Evolutionary conservation across 2,888 invertebrate genomes (phyloP).

Genomic region (Celastrina argiolus): DNA sequence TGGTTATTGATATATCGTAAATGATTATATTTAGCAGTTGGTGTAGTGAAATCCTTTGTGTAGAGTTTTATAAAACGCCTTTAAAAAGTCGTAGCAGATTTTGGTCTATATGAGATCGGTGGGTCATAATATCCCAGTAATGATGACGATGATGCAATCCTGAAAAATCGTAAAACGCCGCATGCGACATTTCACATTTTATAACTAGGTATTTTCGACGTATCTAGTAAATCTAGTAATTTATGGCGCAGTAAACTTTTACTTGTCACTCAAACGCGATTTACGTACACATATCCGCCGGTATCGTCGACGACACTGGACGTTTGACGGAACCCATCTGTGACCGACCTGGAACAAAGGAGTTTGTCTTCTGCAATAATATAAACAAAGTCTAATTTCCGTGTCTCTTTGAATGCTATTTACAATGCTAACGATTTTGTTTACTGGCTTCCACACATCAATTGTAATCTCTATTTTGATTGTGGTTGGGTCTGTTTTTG

Average conservation of each 20-base stretch:
- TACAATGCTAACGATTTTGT: conserved; percentile 13
- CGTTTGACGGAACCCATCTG: conserved; percentile 60
- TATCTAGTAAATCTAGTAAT: conserved; percentile 59
- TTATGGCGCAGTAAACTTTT: conserved; percentile 73
- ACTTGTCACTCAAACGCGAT: conserved; percentile 73
- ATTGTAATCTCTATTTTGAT: conserved; percentile 36
- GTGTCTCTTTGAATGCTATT: conserved; percentile 41
- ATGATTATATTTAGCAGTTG: too few species aligned
- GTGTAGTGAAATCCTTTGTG: too few species aligned
- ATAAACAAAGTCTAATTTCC: conserved; percentile 74
- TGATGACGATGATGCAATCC: background rate
- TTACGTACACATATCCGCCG: conserved; percentile 72
- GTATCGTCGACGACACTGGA: conserved; percentile 59
- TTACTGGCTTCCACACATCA: background rate
- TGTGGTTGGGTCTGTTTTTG: conserved; percentile 35
- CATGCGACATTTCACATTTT: conserved; percentile 66
- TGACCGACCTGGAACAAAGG: conserved; percentile 60
- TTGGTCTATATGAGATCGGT: too few species aligned
- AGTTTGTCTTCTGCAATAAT: conserved; percentile 64
- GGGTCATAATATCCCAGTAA: background rate
- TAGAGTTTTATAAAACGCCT: background rate
- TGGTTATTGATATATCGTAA: too few species aligned
- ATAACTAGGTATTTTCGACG: conserved; percentile 59
- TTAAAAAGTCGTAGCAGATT: background rate
- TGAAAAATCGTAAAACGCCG: conserved; percentile 47